phyloP scores from a whole-genome alignment of 2,113 vertebrate species.

The Planiliza haematocheilus region DNA sequence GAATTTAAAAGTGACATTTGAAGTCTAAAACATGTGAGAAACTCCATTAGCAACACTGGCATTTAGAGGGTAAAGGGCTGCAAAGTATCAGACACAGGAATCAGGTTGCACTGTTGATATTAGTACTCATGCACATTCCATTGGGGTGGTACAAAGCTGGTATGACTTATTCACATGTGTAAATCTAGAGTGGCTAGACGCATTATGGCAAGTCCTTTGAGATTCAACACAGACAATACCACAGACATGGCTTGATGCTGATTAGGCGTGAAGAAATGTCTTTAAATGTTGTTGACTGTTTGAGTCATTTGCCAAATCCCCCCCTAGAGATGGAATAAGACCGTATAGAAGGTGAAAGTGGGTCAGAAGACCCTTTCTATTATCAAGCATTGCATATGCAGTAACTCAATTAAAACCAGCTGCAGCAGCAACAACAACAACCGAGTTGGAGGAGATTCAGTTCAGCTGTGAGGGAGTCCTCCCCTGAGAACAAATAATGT shows the following conservation, averaged over 20 bases:
- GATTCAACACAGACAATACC: neutral
- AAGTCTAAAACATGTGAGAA: constrained; percentile 17
- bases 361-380: constrained; percentile 41
- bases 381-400: constrained; percentile 19
- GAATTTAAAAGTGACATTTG: constrained; percentile 15
- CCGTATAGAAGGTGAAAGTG: constrained; percentile 35
- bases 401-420: constrained; percentile 32
- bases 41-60: neutral
- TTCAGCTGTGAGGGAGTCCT: neutral
- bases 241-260: constrained; percentile 14
- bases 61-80: constrained; percentile 22
- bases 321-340: constrained; percentile 20
- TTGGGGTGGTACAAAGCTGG: neutral
- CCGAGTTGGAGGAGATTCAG: neutral
- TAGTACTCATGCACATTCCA: neutral
- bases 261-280: constrained; percentile 21
- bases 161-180: constrained; percentile 7
- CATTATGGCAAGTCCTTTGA: neutral
- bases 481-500: neutral
- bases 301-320: constrained; percentile 12
- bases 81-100: neutral
- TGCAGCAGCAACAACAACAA: constrained; percentile 9
- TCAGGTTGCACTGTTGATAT: neutral
- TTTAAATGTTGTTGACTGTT: constrained; percentile 1
- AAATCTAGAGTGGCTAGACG: constrained; percentile 10